These are phyloP conservation scores for Sturnus vulgaris DNA, from an alignment of 2,113 vertebrate genomes.

Conservation along the genomic window DNA sequence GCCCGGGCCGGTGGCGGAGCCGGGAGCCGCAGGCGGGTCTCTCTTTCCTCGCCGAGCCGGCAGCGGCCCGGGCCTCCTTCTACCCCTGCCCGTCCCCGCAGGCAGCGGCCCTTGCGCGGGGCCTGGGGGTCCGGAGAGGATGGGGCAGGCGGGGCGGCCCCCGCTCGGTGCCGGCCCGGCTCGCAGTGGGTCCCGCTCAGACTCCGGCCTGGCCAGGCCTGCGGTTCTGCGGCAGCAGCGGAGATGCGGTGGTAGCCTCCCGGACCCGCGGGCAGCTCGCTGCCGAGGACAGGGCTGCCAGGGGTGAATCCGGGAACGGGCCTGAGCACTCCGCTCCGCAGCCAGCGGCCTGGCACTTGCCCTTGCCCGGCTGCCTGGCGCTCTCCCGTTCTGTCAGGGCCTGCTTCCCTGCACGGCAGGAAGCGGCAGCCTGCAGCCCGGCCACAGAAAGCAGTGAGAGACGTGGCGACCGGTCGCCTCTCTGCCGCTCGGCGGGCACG, in stretches of 20 bases:
- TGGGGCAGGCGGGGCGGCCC: background rate
- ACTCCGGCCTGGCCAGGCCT: background rate
- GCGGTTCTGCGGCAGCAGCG: background rate
- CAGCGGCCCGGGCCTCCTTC: background rate
- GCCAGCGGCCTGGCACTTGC: background rate
- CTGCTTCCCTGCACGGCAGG: background rate
- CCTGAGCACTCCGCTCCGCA: background rate
- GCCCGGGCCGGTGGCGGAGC: background rate
- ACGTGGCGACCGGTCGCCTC: rapidly evolving
- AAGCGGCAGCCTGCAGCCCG: background rate
- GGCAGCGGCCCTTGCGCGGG: background rate
- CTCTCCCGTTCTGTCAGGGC: background rate
- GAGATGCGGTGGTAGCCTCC: background rate
- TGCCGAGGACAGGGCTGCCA: background rate
- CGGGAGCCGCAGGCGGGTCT: background rate
- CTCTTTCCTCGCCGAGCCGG: background rate
- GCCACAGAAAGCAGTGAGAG: background rate
- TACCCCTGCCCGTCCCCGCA: background rate
- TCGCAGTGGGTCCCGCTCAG: background rate
- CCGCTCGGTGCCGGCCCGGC: background rate
- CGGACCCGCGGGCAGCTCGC: background rate
- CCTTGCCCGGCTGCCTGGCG: background rate
- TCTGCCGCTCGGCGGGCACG: background rate
- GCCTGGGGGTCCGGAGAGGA: too few species aligned
- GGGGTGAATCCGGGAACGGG: background rate